Percentiles rank a stretch among this genome's conserved stretches.
These are phyloP conservation scores for Bungarus multicinctus DNA, from an alignment of 2,113 vertebrate genomes.

Conservation along the genomic window DNA sequence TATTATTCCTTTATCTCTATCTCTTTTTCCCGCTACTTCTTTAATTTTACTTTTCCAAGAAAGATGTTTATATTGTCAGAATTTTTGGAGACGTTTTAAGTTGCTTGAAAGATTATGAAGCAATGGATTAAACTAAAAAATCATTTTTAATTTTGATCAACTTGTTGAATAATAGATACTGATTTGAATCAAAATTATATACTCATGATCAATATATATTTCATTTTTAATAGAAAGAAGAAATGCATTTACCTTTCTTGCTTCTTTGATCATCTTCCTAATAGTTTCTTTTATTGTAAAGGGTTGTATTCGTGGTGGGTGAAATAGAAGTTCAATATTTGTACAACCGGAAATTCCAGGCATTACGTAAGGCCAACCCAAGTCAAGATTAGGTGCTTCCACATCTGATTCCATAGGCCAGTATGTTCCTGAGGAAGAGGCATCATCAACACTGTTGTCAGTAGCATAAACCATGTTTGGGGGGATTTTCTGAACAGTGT, in stretches of 20 bases:
- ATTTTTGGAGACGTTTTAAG: not conserved
- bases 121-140: not conserved
- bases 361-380: conserved; percentile 89
- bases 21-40: not conserved
- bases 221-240: conserved; percentile 10
- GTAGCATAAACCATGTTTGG: conserved; percentile 65
- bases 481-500: conserved; percentile 71
- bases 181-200: not conserved
- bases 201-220: not conserved
- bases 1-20: not conserved
- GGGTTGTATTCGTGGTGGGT: conserved; percentile 86
- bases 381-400: conserved; percentile 88
- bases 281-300: conserved; percentile 94
- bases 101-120: not conserved
- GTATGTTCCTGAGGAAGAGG: conserved; percentile 91
- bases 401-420: conserved; percentile 93
- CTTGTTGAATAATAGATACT: not conserved
- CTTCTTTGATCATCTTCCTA: conserved; percentile 88
- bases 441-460: conserved; percentile 67
- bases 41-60: not conserved
- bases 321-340: conserved; percentile 88
- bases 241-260: conserved; percentile 84
- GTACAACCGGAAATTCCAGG: conserved; percentile 77
- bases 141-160: not conserved
- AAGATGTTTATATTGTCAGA: not conserved